Conservation (phyloP, 2,888 invertebrate species). For the Idaea aversata region DNA sequence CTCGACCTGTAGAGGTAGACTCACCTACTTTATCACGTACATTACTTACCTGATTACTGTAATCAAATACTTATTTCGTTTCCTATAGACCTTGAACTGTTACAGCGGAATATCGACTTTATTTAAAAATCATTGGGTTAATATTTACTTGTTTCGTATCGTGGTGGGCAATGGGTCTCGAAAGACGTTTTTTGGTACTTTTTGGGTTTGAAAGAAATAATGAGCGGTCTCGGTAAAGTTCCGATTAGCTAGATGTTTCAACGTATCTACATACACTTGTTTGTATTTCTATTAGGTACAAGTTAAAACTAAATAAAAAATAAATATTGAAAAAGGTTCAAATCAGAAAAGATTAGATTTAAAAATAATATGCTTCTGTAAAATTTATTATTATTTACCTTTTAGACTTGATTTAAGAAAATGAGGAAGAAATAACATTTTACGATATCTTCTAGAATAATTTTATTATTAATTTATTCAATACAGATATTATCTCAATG, state of each 20-base stretch:
- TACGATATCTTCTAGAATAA: too few species aligned
- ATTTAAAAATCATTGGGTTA: neutral
- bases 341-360: too few species aligned
- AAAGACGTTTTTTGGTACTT: neutral
- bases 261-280: too few species aligned
- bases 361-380: too few species aligned
- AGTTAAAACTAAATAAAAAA: too few species aligned
- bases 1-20: neutral
- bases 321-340: too few species aligned
- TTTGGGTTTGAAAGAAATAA: neutral
- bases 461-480: too few species aligned
- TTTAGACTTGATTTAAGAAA: too few species aligned
- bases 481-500: too few species aligned
- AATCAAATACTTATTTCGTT: neutral
- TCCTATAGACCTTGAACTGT: neutral
- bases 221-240: neutral
- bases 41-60: conserved; percentile 1
- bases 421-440: too few species aligned
- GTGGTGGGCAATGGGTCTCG: neutral
- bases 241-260: neutral
- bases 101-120: neutral
- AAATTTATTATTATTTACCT: too few species aligned
- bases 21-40: neutral
- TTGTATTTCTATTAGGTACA: too few species aligned
- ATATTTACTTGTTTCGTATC: neutral